These are phyloP conservation scores for Cerceris ruficornis DNA, from an alignment of 2,888 invertebrate genomes.

Conservation along the genomic window DNA sequence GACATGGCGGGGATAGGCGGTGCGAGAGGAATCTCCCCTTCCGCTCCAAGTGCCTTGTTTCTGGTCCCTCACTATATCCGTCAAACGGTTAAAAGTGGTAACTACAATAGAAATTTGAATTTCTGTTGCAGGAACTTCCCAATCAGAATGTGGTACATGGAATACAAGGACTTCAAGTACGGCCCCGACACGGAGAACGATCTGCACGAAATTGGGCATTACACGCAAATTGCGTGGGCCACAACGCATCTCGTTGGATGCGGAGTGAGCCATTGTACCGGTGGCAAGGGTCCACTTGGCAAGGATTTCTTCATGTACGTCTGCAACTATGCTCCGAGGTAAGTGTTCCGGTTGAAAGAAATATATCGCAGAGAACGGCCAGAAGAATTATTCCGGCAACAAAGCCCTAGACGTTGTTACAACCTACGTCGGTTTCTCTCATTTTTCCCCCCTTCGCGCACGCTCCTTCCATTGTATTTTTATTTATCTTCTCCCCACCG, in stretches of 20 bases:
- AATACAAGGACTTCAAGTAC: conserved; percentile 89
- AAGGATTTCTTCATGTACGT: conserved; percentile 90
- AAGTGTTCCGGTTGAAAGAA: conserved; percentile 79
- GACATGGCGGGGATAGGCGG: too few relatives aligned
- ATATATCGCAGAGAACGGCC: not conserved
- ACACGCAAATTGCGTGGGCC: conserved; percentile 93
- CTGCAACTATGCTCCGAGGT: conserved; percentile 93
- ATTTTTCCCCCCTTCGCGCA: conserved; percentile 12
- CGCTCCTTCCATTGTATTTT: conserved; percentile 1
- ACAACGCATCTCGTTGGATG: conserved; percentile 90
- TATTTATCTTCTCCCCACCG: too few relatives aligned
- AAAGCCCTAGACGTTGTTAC: not conserved
- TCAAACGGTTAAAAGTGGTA: too few relatives aligned
- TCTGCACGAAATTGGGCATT: conserved; percentile 88
- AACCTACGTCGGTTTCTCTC: not conserved
- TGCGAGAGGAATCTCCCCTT: too few relatives aligned
- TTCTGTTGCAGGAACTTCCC: conserved; percentile 87
- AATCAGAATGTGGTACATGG: conserved; percentile 90
- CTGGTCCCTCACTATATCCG: too few relatives aligned
- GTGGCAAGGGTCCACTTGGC: conserved; percentile 84
- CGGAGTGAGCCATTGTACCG: conserved; percentile 87
- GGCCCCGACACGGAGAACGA: conserved; percentile 84
- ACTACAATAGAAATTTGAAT: not conserved
- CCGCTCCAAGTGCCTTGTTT: too few relatives aligned
- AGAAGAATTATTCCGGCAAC: not conserved